These are phyloP conservation scores for Clarias batrachus DNA, from an alignment of 2,113 vertebrate genomes.

Conservation along the genomic window DNA sequence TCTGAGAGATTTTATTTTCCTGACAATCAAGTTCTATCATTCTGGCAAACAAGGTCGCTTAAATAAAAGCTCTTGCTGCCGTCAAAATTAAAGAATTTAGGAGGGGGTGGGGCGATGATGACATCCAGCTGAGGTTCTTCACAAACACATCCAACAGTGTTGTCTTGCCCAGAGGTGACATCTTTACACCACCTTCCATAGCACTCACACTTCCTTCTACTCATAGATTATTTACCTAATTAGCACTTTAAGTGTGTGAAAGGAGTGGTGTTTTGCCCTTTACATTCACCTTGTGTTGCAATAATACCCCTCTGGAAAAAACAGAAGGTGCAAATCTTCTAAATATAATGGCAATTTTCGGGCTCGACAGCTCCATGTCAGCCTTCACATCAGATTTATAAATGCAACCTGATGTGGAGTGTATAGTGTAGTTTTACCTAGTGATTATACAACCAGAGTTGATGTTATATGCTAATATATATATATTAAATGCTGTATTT, in stretches of 20 bases:
- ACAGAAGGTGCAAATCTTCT: background rate
- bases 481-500: too few relatives aligned
- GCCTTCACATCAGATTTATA: background rate
- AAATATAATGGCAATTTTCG: background rate
- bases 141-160: constrained; percentile 51
- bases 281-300: background rate
- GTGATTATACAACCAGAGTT: background rate
- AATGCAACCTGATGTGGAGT: background rate
- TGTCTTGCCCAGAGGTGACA: constrained; percentile 56
- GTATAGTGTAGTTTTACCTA: background rate
- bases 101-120: background rate
- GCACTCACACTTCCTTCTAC: background rate
- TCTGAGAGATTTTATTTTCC: background rate
- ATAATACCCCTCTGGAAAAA: background rate
- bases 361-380: background rate
- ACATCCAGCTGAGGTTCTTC: constrained; percentile 39
- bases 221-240: constrained; percentile 3
- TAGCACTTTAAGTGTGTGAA: constrained; percentile 27
- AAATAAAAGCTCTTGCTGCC: background rate
- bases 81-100: background rate
- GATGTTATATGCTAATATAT: too few relatives aligned
- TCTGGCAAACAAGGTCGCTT: constrained; percentile 34
- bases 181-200: background rate
- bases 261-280: background rate
- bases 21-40: too few relatives aligned